Base-by-base conservation (phyloP, 2,113 vertebrate genomes). In the Hyaena hyaena region DNA sequence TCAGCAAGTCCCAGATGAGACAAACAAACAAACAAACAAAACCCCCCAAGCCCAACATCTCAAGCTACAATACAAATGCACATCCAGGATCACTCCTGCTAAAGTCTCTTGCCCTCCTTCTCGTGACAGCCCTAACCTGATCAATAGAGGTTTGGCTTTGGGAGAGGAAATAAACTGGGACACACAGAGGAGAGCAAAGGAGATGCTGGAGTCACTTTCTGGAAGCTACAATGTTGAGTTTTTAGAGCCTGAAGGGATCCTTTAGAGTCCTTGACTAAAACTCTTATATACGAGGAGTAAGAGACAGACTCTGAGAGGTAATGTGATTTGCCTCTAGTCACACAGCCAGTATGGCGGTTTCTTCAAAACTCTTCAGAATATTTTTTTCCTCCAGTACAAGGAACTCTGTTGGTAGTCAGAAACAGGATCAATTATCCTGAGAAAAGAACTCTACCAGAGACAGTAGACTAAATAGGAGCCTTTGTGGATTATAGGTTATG, bases 1-100 rank as follows among this genome's bases (percentile, higher is more conserved):
- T 97, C 74, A 66, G 80, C 83, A 95, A 97, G 95, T 98, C 94
- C 96, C 95, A 98, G 95, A 97, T 95, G 97, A 98, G 96, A 97
- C 95, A 35, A 35, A 35, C 35, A 35, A 35, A 35, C 96, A 97
- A 97, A 97, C 4, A 39, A 98, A 92, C 96, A 97, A 97, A 61
- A 23, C 35, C 21, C 21, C 55, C 55, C 55, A 55, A 55, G 19
- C 53, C 53, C 53, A 55, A 55, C 53, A 96, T 93, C 95, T 98
- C 80, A 83, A 74, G 45, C 26, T 55, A 96, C 95, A 82, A 90
- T 55, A 96, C 95, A 84, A 92, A 92, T 96, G 97, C 97, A 96
- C 97, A 97, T 96, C 96, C 50, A 2, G 88, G 5, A 10, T 26
- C 4, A 3, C 10, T 80, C 31, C 15, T 9, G 7, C n/a, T 15